These are phyloP conservation scores for Atethmia centrago DNA, from an alignment of 2,888 invertebrate genomes.

Conservation along the genomic window DNA sequence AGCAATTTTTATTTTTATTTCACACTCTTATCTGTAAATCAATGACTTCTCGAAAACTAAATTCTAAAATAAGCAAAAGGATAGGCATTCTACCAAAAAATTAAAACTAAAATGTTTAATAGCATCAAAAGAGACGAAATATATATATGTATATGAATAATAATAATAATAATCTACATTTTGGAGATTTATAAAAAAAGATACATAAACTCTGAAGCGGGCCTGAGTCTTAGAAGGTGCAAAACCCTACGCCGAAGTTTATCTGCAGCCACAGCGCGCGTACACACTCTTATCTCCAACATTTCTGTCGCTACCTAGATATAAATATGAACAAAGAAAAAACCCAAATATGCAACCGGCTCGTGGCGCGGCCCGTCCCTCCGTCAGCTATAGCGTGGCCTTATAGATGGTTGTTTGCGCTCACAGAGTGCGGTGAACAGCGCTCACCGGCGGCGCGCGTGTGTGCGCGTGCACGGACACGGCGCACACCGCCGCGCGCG, in stretches of 20 bases:
- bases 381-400: constrained; percentile 91
- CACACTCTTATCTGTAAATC: too few species aligned
- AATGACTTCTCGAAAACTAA: background rate
- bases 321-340: constrained; percentile 74
- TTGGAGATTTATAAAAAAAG: background rate
- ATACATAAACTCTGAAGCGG: too few species aligned
- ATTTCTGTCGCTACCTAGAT: constrained; percentile 48
- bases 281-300: constrained; percentile 31
- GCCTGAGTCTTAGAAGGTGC: background rate
- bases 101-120: background rate
- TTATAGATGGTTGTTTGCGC: constrained; percentile 91
- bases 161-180: too few species aligned
- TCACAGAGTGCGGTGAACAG: constrained; percentile 91
- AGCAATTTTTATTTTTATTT: too few species aligned
- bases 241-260: background rate
- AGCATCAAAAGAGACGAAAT: background rate
- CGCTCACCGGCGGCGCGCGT: constrained; percentile 87
- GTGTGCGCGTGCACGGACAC: constrained; percentile 83
- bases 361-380: constrained; percentile 85
- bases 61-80: background rate
- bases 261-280: constrained; percentile 4
- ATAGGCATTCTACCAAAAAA: background rate
- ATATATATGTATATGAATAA: background rate
- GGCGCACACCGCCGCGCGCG: constrained; percentile 73
- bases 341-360: constrained; percentile 76